Percentiles rank a stretch among this genome's conserved stretches.
Conservation (phyloP, 30 jellyfish, hydroid and myxozoan genomes). For the Chrysaora quinquecirrha region DNA sequence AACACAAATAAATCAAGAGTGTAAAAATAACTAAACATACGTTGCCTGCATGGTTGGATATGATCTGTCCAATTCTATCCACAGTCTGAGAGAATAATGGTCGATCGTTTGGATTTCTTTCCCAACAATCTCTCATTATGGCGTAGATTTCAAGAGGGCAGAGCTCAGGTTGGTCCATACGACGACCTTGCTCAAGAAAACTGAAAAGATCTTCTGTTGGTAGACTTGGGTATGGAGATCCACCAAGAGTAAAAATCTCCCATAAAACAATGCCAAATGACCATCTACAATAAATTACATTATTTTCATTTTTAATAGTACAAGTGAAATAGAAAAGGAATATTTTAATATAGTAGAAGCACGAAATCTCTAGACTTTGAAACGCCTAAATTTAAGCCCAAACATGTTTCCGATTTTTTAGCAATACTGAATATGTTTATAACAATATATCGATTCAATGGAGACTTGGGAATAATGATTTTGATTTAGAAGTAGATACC, state of each 20-base stretch:
- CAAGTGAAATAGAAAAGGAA: too few relatives aligned
- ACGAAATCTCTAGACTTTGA: too few relatives aligned
- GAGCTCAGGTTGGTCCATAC: slow-evolving; percentile 94
- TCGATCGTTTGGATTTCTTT: slow-evolving; percentile 84
- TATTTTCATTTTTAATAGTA: too few relatives aligned
- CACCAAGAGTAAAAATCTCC: slow-evolving; percentile 97
- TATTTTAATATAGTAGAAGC: too few relatives aligned
- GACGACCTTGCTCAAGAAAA: slow-evolving; percentile 87
- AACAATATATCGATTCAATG: too few relatives aligned
- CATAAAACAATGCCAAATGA: slow-evolving; percentile 95
- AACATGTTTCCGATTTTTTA: too few relatives aligned
- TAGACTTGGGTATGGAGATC: slow-evolving; percentile 98
- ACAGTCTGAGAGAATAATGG: slow-evolving; percentile 85
- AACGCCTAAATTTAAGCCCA: too few relatives aligned
- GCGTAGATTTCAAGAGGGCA: slow-evolving; percentile 92
- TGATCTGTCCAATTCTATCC: slow-evolving; percentile 61
- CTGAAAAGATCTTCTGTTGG: slow-evolving; percentile 92
- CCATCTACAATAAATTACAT: slow-evolving; percentile 81
- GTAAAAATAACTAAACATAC: background rate
- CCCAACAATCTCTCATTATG: slow-evolving; percentile 96
- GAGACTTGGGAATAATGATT: too few relatives aligned
- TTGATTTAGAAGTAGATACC: too few relatives aligned
- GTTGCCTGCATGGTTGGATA: slow-evolving; percentile 60
- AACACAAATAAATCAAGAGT: too few relatives aligned
- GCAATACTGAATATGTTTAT: too few relatives aligned